Conservation (phyloP, 2,888 invertebrate species). For the Anticlea derivata region DNA sequence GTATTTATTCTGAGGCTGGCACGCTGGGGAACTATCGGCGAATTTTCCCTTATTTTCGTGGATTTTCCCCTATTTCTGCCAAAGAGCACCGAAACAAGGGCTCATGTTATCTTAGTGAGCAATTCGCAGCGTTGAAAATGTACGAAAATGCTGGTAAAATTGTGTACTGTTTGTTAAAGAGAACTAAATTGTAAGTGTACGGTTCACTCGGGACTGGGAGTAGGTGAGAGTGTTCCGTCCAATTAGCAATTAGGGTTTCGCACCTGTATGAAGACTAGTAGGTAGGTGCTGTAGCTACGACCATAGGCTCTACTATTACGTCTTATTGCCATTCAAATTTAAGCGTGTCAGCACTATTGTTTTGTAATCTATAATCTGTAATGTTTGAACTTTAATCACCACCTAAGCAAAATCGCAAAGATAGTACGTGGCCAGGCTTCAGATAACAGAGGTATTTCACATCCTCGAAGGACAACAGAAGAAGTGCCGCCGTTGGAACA, state of each 20-base stretch:
- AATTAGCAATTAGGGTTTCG: constrained; percentile 14
- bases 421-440: no score
- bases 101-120: constrained; percentile 39
- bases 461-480: no score
- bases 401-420: no score
- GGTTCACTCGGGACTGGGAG: not conserved
- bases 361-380: no score
- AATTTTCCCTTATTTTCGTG: constrained; percentile 59
- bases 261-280: not conserved
- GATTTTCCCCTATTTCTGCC: constrained; percentile 57
- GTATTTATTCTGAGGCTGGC: constrained; percentile 28
- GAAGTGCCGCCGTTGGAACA: no score
- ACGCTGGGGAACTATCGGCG: constrained; percentile 67
- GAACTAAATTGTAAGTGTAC: constrained; percentile 3
- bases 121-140: constrained; percentile 22
- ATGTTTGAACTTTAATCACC: no score
- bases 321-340: no score
- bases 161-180: constrained; percentile 18
- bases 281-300: no score
- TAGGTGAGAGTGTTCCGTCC: constrained; percentile 1
- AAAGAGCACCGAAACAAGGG: constrained; percentile 22
- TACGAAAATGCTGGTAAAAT: constrained; percentile 16
- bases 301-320: no score
- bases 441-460: no score
- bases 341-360: no score